Evolutionary conservation across 2,113 vertebrate species (phyloP), one percentile per base, ranked within the genome.

Genomic region (Dryoscopus gambensis): DNA sequence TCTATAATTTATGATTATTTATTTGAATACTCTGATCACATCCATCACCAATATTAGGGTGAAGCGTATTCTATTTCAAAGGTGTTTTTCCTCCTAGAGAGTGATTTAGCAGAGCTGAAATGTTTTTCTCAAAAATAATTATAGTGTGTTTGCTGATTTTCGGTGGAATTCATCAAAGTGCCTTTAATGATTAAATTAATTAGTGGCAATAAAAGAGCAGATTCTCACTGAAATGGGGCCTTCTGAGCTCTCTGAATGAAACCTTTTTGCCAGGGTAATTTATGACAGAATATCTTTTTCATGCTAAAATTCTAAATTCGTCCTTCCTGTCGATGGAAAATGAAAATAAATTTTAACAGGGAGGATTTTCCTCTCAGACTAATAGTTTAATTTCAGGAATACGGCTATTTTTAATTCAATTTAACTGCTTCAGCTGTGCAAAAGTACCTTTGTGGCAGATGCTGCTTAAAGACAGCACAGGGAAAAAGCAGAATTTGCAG

Each of bases 1-100:
- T 93, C 90, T 74, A 40, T 65, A 87, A 84, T 93, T 89, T 86
- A 71, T 85, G 62, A 82, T 87, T 49, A 82, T 92, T 95, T 97
- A 37, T 87, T 89, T 93, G 52, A 55, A 67, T 56, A 7, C 42
- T 59, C 53, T 20, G 47, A 89, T 63, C 69, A 49, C 84, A 78
- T 78, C 49, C 75, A 39, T 69, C 33, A 31, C 31, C 59, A 70
- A 42, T 68, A 70, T 37, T 28, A 64, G 47, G 62, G 65, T 68
- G 65, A 93, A 71, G 49, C 1, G 7, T 35, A 21, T 55, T 74
- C 57, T 55, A 50, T 89, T 91, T 91, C 73, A 84, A 90, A 91
- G 65, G 16, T 75, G 39, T 2, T 68, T 89, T 81, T 70, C 27
- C 11, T 50, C 20, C 15, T 28, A 49, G 23, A 46, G 13, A 55